Percentiles rank a stretch among this genome's conserved stretches.
Evolutionary conservation across 1,140 invertebrate species (phyloP).

Genomic region (Anastrepha ludens): DNA sequence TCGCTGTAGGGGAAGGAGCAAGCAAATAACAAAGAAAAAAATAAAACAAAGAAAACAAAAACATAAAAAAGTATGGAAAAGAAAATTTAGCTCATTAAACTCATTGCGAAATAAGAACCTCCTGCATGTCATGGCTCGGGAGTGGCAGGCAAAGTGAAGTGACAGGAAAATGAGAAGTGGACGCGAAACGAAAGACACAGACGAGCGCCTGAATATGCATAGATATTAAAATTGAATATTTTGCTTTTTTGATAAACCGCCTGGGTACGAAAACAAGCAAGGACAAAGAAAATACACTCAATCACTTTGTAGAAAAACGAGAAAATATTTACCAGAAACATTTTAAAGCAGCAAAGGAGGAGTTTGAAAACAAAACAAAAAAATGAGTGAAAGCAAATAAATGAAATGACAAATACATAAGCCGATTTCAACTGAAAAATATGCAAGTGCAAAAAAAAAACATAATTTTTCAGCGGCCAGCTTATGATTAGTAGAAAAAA

Average conservation of each 20-base stretch:
- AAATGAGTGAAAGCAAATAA: neutral
- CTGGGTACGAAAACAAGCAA: neutral
- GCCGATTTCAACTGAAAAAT: neutral
- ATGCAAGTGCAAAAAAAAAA: neutral
- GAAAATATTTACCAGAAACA: neutral
- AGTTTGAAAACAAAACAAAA: neutral
- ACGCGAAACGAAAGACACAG: neutral
- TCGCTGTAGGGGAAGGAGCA: neutral
- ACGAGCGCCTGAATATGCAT: neutral
- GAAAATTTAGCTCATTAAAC: constrained; percentile 1
- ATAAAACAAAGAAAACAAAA: neutral
- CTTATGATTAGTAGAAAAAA: neutral
- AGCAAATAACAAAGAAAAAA: too few species aligned
- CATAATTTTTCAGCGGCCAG: neutral
- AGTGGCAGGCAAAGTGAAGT: neutral
- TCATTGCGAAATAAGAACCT: neutral
- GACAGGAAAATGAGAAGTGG: too few species aligned
- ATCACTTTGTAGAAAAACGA: neutral
- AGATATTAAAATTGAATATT: neutral
- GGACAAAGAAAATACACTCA: neutral
- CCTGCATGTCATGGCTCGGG: neutral
- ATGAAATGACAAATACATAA: neutral
- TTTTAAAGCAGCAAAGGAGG: neutral
- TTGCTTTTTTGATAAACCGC: neutral
- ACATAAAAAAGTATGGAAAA: neutral